These are phyloP conservation scores for Melanerpes aurifrons DNA, from an alignment of 2,113 vertebrate species.

Conservation along the genomic window DNA sequence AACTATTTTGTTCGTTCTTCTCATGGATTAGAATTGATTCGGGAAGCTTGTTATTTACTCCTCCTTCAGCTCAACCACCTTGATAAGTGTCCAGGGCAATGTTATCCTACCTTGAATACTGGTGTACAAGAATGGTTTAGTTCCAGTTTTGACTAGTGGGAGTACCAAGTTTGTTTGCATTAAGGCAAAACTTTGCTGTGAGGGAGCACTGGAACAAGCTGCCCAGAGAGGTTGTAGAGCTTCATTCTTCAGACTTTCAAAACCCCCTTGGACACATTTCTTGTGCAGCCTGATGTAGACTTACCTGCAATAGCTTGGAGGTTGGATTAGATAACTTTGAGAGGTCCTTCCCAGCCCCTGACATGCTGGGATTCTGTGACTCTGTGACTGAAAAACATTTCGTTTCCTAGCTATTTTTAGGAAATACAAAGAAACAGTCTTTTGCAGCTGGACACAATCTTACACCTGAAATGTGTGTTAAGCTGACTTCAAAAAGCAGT, in stretches of 20 bases:
- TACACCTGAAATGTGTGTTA: fast-evolving
- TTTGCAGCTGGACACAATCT: not conserved
- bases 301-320: too few relatives aligned
- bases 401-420: not conserved
- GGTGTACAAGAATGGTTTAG: not conserved
- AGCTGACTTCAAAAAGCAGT: not conserved
- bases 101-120: not conserved
- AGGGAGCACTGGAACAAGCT: too few relatives aligned
- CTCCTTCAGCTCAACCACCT: not conserved
- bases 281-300: too few relatives aligned
- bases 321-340: too few relatives aligned
- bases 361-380: too few relatives aligned
- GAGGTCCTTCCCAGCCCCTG: too few relatives aligned
- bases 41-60: not conserved
- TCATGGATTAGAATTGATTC: not conserved
- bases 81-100: not conserved
- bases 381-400: not conserved
- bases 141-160: not conserved
- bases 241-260: too few relatives aligned
- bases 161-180: not conserved
- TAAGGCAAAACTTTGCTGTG: too few relatives aligned
- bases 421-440: not conserved
- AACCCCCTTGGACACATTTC: too few relatives aligned
- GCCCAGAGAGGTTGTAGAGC: too few relatives aligned
- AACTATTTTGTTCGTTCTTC: not conserved